Conservation (phyloP, 2,797 vertebrate genomes). For the Chelmon rostratus region DNA sequence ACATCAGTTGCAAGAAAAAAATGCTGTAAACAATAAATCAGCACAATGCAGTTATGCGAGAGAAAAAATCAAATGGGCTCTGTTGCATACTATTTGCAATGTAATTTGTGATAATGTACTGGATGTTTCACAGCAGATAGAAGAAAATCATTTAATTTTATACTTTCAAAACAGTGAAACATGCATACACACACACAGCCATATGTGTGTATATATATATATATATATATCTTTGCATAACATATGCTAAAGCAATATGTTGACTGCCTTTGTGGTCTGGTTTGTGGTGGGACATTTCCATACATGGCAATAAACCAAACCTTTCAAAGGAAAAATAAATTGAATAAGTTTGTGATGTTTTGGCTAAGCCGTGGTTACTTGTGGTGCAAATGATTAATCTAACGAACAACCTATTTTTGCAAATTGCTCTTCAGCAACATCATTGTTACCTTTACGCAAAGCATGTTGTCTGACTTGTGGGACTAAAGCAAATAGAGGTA, state of each 20-base stretch:
- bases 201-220: too few relatives aligned
- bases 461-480: not conserved
- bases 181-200: too few relatives aligned
- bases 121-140: conserved; percentile 36
- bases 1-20: conserved; percentile 7
- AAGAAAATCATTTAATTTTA: conserved; percentile 29
- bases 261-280: too few relatives aligned
- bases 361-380: not conserved
- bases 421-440: not conserved
- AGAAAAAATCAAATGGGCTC: conserved; percentile 51
- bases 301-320: not conserved
- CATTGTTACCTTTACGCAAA: not conserved
- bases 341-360: not conserved
- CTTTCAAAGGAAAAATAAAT: not conserved
- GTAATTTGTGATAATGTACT: conserved; percentile 51
- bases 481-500: not conserved
- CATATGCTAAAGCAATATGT: too few relatives aligned
- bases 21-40: conserved; percentile 59
- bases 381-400: not conserved
- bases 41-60: conserved; percentile 40
- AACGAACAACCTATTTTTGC: too few relatives aligned
- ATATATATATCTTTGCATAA: too few relatives aligned
- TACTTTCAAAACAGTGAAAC: conserved; percentile 13
- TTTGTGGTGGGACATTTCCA: not conserved
- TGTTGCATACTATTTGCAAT: conserved; percentile 20